phyloP scores from a whole-genome alignment of 2,888 invertebrate genomes.

The Spodoptera picta region DNA sequence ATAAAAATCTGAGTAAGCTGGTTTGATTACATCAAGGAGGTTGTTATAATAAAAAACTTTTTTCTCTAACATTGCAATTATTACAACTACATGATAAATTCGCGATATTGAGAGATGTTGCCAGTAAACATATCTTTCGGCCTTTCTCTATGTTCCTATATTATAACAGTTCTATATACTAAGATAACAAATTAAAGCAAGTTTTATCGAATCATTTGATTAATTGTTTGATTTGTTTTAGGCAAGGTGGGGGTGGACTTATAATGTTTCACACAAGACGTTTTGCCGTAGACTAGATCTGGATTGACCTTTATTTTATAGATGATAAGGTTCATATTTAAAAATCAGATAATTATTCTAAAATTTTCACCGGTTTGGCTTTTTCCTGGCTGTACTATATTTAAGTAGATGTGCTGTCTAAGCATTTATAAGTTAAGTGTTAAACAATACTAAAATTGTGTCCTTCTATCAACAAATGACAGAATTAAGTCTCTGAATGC shows the following conservation, averaged over 20 bases:
- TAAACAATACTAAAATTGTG: no score
- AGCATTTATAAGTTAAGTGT: no score
- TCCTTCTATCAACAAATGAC: no score
- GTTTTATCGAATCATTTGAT: constrained; percentile 35
- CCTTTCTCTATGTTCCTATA: constrained; percentile 80
- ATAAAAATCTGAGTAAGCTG: constrained; percentile 18
- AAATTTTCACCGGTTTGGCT: no score
- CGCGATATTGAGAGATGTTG: constrained; percentile 85
- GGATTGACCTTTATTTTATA: constrained; percentile 17
- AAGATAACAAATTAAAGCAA: constrained; percentile 58
- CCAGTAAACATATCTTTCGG: constrained; percentile 88
- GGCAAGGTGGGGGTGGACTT: constrained; percentile 58
- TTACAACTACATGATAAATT: constrained; percentile 84
- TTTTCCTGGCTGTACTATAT: no score
- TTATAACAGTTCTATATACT: constrained; percentile 63
- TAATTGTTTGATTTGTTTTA: constrained; percentile 44
- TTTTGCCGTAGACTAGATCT: constrained; percentile 10
- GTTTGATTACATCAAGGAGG: constrained; percentile 53
- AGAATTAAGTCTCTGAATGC: no score
- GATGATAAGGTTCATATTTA: not conserved
- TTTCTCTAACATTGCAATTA: constrained; percentile 73
- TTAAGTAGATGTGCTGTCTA: no score
- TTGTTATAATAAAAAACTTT: constrained; percentile 44
- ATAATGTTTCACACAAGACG: constrained; percentile 31
- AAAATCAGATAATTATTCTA: no score